Conservation (phyloP, 2,888 invertebrate genomes). For the Zaprionus lineosus region DNA sequence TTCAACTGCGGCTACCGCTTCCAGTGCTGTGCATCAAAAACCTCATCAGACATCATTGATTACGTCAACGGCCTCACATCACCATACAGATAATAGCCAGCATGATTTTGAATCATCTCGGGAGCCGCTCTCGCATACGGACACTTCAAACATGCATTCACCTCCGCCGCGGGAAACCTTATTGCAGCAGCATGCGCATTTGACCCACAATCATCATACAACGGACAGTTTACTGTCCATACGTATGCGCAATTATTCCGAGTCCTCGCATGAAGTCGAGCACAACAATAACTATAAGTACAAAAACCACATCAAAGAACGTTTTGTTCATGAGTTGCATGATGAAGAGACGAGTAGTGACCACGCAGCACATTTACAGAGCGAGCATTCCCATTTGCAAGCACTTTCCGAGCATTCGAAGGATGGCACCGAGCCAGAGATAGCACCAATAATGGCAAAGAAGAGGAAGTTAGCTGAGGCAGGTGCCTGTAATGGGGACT, state of each 20-base stretch:
- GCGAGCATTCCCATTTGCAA: slow-evolving; percentile 80
- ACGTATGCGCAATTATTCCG: slow-evolving; percentile 82
- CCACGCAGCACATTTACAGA: slow-evolving; percentile 79
- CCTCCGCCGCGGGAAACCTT: slow-evolving; percentile 78
- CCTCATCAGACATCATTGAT: slow-evolving; percentile 83
- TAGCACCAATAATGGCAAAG: slow-evolving; percentile 81
- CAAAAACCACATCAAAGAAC: slow-evolving; percentile 95
- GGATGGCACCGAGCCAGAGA: slow-evolving; percentile 81
- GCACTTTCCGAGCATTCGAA: slow-evolving; percentile 81
- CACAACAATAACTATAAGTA: slow-evolving; percentile 90
- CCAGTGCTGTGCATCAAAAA: slow-evolving; percentile 69
- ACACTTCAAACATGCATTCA: slow-evolving; percentile 81
- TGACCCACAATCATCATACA: slow-evolving; percentile 68
- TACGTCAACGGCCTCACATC: slow-evolving; percentile 82
- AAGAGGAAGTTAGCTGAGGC: slow-evolving; percentile 80
- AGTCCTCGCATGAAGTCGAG: slow-evolving; percentile 82
- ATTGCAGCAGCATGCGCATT: slow-evolving; percentile 58
- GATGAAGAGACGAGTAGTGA: slow-evolving; percentile 83
- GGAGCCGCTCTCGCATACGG: slow-evolving; percentile 80
- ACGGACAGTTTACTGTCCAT: slow-evolving; percentile 76
- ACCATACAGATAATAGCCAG: slow-evolving; percentile 82
- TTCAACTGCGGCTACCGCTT: slow-evolving; percentile 47
- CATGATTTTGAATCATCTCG: slow-evolving; percentile 82
- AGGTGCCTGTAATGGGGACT: slow-evolving; percentile 46
- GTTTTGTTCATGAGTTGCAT: slow-evolving; percentile 87